These are phyloP conservation scores for Macropus fuliginosus DNA, from an alignment of 2,797 vertebrate genomes.

Conservation along the genomic window DNA sequence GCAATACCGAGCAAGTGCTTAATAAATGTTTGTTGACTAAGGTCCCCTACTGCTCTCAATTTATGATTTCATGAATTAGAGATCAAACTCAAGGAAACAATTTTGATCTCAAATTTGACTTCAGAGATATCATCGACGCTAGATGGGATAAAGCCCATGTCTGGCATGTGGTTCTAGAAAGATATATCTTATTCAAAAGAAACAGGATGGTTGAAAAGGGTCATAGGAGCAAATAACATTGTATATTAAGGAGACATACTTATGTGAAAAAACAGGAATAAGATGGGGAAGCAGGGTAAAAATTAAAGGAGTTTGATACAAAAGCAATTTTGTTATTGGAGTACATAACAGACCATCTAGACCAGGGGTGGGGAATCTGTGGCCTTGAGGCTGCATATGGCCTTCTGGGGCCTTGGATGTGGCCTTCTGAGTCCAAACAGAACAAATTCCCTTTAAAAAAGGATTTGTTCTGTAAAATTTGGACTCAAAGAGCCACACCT, in stretches of 20 bases:
- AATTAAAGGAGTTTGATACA: background rate
- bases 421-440: too few relatives aligned
- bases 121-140: background rate
- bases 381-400: too few relatives aligned
- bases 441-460: too few relatives aligned
- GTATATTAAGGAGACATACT: background rate
- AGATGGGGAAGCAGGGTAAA: background rate
- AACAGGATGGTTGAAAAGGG: background rate
- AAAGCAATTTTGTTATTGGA: background rate
- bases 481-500: too few relatives aligned
- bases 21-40: background rate
- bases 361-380: too few relatives aligned
- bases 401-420: too few relatives aligned
- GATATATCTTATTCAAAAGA: background rate
- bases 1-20: background rate
- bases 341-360: background rate
- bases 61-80: background rate
- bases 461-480: too few relatives aligned
- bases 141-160: background rate
- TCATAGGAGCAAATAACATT: background rate
- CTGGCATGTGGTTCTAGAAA: background rate
- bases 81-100: background rate
- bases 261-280: background rate
- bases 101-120: background rate
- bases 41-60: background rate